Conservation (phyloP, 2,888 invertebrate species). For the Dryococelus australis region DNA sequence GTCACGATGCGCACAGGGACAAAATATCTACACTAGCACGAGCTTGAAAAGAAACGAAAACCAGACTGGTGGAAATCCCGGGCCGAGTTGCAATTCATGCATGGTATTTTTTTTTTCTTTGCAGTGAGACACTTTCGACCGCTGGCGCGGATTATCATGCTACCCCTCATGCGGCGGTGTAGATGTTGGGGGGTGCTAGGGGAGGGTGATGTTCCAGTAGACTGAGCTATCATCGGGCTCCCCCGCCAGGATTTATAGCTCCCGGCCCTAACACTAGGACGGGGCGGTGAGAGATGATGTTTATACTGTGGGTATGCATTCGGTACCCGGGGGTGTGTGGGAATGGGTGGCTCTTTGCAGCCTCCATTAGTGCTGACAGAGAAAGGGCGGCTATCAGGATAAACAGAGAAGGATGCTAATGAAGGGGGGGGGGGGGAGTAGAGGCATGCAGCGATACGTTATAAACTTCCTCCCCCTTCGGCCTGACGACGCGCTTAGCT, state of each 20-base stretch:
- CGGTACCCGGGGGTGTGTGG: not conserved
- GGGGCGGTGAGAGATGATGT: not conserved
- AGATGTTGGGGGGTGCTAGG: not conserved
- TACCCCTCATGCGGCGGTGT: not conserved
- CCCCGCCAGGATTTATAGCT: not conserved
- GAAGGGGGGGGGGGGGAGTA: not conserved
- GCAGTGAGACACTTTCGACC: not conserved
- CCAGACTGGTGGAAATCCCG: too few species aligned
- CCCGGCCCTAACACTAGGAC: not conserved
- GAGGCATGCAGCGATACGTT: not conserved
- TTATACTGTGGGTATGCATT: not conserved
- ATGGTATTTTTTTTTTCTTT: too few species aligned
- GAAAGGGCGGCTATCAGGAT: conserved; percentile 2
- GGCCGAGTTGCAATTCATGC: not conserved
- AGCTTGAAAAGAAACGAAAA: too few species aligned
- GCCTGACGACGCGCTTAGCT: not conserved
- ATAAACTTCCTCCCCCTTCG: not conserved
- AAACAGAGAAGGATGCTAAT: too few species aligned
- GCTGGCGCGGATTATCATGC: not conserved
- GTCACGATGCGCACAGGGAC: too few species aligned
- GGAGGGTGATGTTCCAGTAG: not conserved
- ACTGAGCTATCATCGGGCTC: not conserved
- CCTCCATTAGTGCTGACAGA: conserved; percentile 11
- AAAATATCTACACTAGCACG: too few species aligned
- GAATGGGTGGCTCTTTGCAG: not conserved